Percentiles rank a stretch among this genome's conserved stretches.
Evolutionary conservation across 2,113 vertebrate genomes (phyloP).

Genomic region (Peromyscus californicus): DNA sequence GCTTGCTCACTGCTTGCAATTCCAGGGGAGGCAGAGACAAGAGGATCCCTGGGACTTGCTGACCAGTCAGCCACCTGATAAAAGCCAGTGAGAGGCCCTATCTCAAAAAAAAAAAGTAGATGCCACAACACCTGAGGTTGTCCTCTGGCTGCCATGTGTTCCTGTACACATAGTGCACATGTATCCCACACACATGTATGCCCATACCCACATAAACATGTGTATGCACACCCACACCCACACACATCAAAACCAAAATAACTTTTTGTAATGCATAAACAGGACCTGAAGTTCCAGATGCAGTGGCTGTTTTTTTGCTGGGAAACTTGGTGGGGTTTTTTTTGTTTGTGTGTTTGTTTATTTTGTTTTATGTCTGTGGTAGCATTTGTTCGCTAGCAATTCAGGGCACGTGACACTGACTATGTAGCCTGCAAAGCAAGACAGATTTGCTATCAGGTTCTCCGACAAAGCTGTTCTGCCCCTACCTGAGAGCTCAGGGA

Average conservation of each 20-base stretch:
- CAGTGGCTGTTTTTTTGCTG: neutral
- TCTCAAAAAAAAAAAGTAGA: neutral
- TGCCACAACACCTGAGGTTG: neutral
- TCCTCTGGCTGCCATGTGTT: neutral
- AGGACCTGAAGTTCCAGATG: neutral
- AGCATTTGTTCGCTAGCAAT: neutral
- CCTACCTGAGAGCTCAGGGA: too few relatives aligned
- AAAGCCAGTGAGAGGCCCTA: neutral
- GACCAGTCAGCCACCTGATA: neutral
- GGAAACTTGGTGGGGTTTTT: too few relatives aligned
- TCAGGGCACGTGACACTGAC: neutral
- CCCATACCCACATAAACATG: neutral
- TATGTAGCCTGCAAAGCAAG: too few relatives aligned
- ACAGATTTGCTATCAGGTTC: too few relatives aligned
- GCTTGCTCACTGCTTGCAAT: neutral
- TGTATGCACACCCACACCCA: neutral
- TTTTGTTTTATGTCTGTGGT: neutral
- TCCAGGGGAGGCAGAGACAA: neutral
- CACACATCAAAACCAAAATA: neutral
- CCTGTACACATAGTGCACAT: neutral
- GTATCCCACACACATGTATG: neutral
- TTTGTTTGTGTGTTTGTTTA: too few relatives aligned
- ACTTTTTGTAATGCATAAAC: neutral
- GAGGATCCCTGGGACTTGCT: neutral
- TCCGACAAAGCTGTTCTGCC: neutral